These are phyloP conservation scores for Drosophila ercepeae DNA, from an alignment of 1,140 invertebrate species.

Conservation along the genomic window DNA sequence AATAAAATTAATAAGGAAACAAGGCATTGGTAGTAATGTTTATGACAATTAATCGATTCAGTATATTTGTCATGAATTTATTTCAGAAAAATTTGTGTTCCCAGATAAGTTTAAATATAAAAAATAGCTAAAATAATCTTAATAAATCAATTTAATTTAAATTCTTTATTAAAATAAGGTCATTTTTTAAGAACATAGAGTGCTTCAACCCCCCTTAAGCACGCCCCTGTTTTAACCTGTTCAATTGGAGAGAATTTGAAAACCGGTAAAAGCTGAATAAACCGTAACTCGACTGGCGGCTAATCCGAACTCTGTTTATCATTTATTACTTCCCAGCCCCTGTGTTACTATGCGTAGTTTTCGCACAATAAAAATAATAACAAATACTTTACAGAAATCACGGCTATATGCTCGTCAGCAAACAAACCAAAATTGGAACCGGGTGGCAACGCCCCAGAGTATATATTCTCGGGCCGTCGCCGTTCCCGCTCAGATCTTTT, in stretches of 20 bases:
- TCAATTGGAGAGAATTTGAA: background rate
- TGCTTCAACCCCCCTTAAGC: background rate
- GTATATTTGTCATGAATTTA: too few relatives aligned
- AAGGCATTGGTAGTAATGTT: too few relatives aligned
- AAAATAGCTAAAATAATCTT: too few relatives aligned
- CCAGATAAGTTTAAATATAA: too few relatives aligned
- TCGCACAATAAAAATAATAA: constrained; percentile 2
- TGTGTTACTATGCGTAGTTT: constrained; percentile 1
- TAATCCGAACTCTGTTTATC: background rate
- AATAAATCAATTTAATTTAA: background rate
- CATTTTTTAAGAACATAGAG: too few relatives aligned
- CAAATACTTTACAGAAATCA: constrained; percentile 15
- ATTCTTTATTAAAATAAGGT: too few relatives aligned
- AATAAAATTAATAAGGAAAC: too few relatives aligned
- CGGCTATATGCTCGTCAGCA: constrained; percentile 11
- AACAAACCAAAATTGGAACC: background rate
- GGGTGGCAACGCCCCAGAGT: constrained; percentile 25
- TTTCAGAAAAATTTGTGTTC: too few relatives aligned
- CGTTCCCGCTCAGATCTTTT: constrained; percentile 23
- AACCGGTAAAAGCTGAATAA: background rate
- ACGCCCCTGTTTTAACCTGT: background rate
- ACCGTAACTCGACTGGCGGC: constrained; percentile 1
- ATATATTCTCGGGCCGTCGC: constrained; percentile 25
- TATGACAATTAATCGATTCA: too few relatives aligned
- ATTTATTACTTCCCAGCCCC: background rate